phyloP scores from a whole-genome alignment of 1,140 invertebrate genomes.

The Drosophila sp. region DNA sequence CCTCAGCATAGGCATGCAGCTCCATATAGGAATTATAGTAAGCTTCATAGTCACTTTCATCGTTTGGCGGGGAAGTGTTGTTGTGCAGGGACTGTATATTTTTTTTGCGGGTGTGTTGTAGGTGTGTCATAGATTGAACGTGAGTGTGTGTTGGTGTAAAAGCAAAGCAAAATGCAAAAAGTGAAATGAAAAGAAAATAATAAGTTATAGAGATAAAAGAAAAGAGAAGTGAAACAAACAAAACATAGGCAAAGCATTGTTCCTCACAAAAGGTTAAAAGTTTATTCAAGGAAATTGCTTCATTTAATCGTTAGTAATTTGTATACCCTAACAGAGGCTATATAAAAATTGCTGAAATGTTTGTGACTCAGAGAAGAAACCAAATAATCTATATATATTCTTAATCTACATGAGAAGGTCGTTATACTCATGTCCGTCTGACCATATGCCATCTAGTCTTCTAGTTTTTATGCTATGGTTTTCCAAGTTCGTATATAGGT shows the following conservation, averaged over 20 bases:
- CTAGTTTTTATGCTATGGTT: no score
- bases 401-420: no score
- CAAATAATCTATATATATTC: no score
- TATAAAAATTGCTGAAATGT: neutral
- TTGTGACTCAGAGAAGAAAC: no score
- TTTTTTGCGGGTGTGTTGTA: constrained; percentile 6
- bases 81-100: constrained; percentile 59
- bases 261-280: constrained; percentile 8
- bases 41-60: constrained; percentile 65
- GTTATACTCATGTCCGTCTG: no score
- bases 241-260: constrained; percentile 13
- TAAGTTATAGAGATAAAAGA: constrained; percentile 31
- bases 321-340: neutral
- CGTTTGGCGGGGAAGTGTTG: constrained; percentile 32
- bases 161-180: constrained; percentile 49
- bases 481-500: no score
- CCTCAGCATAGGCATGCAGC: constrained; percentile 64
- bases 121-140: constrained; percentile 7
- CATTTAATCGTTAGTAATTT: neutral
- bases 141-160: constrained; percentile 38
- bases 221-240: constrained; percentile 33
- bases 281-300: constrained; percentile 4
- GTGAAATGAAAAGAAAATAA: constrained; percentile 60
- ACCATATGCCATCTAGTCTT: no score
- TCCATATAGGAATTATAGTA: constrained; percentile 77